Conservation (phyloP, 2,113 vertebrate species). For the Rhagologus leucostigma region DNA sequence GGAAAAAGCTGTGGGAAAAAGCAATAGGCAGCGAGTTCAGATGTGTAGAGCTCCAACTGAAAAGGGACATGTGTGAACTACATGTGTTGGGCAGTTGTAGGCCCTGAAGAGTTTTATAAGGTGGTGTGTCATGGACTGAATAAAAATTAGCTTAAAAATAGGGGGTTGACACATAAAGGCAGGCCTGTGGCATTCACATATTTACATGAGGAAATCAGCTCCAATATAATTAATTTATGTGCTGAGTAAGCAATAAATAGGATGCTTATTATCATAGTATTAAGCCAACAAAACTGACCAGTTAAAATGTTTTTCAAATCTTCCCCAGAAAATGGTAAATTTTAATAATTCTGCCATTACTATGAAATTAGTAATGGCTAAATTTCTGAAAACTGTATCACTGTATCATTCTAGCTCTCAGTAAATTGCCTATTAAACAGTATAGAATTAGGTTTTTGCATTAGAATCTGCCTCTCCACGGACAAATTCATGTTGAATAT, state of each 20-base stretch:
- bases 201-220: neutral
- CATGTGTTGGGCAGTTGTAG: neutral
- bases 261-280: neutral
- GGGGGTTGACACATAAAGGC: neutral
- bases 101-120: neutral
- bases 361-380: neutral
- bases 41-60: neutral
- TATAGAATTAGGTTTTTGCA: neutral
- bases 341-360: neutral
- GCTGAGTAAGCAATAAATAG: neutral
- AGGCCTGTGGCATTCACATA: neutral
- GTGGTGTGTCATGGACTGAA: neutral
- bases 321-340: neutral
- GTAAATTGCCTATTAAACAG: neutral
- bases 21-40: neutral
- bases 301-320: neutral
- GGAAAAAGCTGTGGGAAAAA: neutral
- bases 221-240: neutral
- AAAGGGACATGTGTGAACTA: neutral
- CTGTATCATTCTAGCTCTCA: neutral
- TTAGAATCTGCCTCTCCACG: neutral
- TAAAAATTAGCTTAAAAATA: neutral
- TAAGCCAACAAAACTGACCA: neutral
- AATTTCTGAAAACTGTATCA: neutral
- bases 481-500: neutral